These are phyloP conservation scores for human DNA, from an alignment of 2,113 vertebrate genomes.

Conservation along the genomic window DNA sequence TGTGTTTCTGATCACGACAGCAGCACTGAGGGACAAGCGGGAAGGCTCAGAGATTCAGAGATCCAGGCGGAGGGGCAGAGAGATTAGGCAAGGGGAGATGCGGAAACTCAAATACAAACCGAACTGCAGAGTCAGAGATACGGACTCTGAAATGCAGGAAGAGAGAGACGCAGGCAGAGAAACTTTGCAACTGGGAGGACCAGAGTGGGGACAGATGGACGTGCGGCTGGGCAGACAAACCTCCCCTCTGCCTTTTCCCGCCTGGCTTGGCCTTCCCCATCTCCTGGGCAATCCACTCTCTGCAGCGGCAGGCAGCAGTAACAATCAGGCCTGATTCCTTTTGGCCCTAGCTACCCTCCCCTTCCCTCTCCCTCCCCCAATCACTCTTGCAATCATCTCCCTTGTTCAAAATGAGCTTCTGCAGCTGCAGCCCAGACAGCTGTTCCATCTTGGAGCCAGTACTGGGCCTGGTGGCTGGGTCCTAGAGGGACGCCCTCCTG, in stretches of 20 bases:
- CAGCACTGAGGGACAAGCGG: fast-evolving
- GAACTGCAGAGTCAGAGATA: neutral
- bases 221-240: neutral
- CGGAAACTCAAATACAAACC: neutral
- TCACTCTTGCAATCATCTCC: constrained; percentile 72
- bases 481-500: constrained; percentile 22
- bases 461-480: constrained; percentile 6
- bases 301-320: neutral
- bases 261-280: neutral
- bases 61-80: neutral
- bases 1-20: neutral
- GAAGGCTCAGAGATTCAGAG: neutral
- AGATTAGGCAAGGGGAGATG: neutral
- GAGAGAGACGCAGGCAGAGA: neutral
- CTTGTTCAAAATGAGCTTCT: constrained; percentile 73
- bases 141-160: neutral
- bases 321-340: constrained; percentile 68
- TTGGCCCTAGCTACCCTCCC: constrained; percentile 31
- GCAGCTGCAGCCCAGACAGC: constrained; percentile 70
- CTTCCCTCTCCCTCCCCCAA: constrained; percentile 7
- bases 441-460: constrained; percentile 43
- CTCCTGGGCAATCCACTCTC: neutral
- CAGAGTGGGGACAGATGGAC: constrained; percentile 51
- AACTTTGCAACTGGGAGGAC: neutral
- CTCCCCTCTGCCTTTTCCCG: constrained; percentile 54